Evolutionary conservation across 2,797 vertebrate genomes (phyloP).

Genomic region (Macroramphosus scolopax): DNA sequence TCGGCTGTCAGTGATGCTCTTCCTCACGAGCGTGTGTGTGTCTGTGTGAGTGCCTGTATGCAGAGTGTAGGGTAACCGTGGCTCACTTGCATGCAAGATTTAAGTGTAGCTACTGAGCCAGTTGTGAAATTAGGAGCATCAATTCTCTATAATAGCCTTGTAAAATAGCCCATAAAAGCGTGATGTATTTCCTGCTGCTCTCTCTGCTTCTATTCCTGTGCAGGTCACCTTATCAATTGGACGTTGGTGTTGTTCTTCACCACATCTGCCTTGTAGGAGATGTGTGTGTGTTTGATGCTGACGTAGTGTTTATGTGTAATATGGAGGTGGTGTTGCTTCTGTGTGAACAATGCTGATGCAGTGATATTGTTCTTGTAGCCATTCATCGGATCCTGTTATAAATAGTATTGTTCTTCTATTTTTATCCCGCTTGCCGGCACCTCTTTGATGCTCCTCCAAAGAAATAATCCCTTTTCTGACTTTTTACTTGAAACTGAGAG

Average conservation of each 20-base stretch:
- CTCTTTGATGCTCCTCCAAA: slow-evolving; percentile 61
- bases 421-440: slow-evolving; percentile 43
- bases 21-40: slow-evolving; percentile 11
- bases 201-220: slow-evolving; percentile 27
- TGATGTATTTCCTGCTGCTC: slow-evolving; percentile 24
- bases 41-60: slow-evolving; percentile 2
- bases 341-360: too few relatives aligned
- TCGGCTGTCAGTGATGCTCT: slow-evolving; percentile 64
- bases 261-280: too few relatives aligned
- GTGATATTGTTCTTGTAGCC: slow-evolving; percentile 57
- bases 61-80: not conserved
- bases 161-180: slow-evolving; percentile 7
- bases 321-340: too few relatives aligned
- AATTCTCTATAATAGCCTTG: slow-evolving; percentile 9
- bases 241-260: too few relatives aligned
- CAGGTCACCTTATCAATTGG: slow-evolving; percentile 37
- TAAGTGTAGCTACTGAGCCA: slow-evolving; percentile 34
- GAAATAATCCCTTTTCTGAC: slow-evolving; percentile 59
- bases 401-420: slow-evolving; percentile 72
- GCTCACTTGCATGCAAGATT: slow-evolving; percentile 52
- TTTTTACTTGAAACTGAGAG: slow-evolving; percentile 27
- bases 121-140: slow-evolving; percentile 47
- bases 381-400: slow-evolving; percentile 63
- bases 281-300: slow-evolving; percentile 22
- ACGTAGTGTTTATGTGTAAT: too few relatives aligned